Base-by-base conservation (phyloP, 2,797 vertebrate species). In the Diplodus puntazzo region DNA sequence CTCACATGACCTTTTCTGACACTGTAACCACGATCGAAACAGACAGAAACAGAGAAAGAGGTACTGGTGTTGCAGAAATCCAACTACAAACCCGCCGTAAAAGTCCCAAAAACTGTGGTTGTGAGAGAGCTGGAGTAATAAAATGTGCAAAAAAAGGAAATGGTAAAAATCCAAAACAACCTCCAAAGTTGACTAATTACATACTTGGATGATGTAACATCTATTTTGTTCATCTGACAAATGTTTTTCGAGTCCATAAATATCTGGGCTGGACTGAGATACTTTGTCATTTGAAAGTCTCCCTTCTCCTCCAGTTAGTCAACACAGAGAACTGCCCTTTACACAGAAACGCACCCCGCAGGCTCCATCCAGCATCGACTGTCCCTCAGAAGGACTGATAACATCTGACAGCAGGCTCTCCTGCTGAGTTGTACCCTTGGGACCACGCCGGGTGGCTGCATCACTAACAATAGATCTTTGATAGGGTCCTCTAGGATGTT, bases 391-490 rank as follows among this genome's bases (percentile, higher is more conserved):
- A 49, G 63, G 25, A 2, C 62, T 39, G 82, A 91, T 84, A 87
- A 30, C 23, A 80, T 89, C 83, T 83, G 79, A 81, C 79, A 82
- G 82, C 53, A 10, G 55, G 45, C 61, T 69, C 55, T 57, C 77
- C 73, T 48, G 76, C 72, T n/a, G 75, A 67, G 75, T 2, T 57
- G 58, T 5, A 43, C 79, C 73, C 72, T 12, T 1, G 64, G 73
- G 71, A 21, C 62, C 21, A 0, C 0, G 11, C 45, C 79, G 60
- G 65, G 73, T 71, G 75, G 77, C 68, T 65, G 65, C 61, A 72
- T 75, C 73, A 69, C 82, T 54, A 85, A 81, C 80, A 82, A 79
- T 53, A 82, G 53, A 80, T 52, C 30, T 61, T 42, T 73, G 77
- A 80, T 67, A 75, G 72, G 39, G 25, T 64, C 71, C 72, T 80